Conservation (phyloP, 2,888 invertebrate genomes). For the Anthophora plumipes region DNA sequence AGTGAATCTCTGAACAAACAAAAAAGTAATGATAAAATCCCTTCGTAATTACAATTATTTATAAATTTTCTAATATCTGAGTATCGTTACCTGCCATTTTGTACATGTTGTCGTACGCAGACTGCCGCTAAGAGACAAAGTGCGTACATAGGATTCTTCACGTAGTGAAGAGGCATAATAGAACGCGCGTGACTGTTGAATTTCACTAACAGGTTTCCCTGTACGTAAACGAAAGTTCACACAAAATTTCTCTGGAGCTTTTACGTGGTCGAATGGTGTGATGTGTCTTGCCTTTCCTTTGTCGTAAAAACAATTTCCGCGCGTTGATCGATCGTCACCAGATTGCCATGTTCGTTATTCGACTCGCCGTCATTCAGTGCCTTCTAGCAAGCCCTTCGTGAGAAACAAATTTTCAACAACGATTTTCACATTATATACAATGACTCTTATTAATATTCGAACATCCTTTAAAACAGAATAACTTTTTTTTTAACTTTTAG, state of each 20-base stretch:
- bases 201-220: not conserved
- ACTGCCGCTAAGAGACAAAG: slow-evolving; percentile 58
- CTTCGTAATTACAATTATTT: too few relatives aligned
- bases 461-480: too few relatives aligned
- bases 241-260: slow-evolving; percentile 29
- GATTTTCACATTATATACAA: slow-evolving; percentile 57
- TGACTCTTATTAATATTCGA: too few relatives aligned
- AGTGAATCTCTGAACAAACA: not conserved
- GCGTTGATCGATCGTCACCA: slow-evolving; percentile 11
- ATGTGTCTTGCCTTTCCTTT: not conserved
- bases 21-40: not conserved
- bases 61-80: too few relatives aligned
- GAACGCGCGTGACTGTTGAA: not conserved
- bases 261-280: not conserved
- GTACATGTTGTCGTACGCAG: slow-evolving; percentile 56
- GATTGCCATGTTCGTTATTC: slow-evolving; percentile 4
- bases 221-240: not conserved
- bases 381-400: slow-evolving; percentile 47
- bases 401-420: slow-evolving; percentile 38
- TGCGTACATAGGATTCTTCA: slow-evolving; percentile 55
- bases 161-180: slow-evolving; percentile 40
- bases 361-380: not conserved
- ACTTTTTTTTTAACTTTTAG: too few relatives aligned
- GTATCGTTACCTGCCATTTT: slow-evolving; percentile 35
- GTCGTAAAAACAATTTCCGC: slow-evolving; percentile 23